Percentiles rank a stretch among this genome's conserved stretches.
These are phyloP conservation scores for Carassius carassius DNA, from an alignment of 2,113 vertebrate species.

Conservation along the genomic window DNA sequence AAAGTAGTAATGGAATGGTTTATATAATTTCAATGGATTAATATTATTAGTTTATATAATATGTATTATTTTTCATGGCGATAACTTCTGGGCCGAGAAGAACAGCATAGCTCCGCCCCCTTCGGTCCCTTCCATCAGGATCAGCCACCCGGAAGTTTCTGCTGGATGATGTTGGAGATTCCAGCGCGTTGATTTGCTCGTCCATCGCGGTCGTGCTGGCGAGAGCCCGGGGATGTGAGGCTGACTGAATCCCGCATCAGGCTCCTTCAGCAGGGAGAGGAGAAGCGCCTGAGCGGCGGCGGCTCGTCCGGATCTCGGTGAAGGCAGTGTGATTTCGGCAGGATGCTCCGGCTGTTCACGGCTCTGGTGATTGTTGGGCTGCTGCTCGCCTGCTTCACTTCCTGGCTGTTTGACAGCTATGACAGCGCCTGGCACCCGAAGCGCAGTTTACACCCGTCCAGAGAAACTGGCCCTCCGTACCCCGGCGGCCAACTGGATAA, in stretches of 20 bases:
- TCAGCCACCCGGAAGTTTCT: conserved; percentile 41
- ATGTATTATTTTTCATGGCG: no score
- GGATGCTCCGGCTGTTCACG: conserved; percentile 73
- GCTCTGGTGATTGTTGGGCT: conserved; percentile 74
- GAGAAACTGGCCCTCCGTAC: conserved; percentile 60
- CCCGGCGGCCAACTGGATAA: conserved; percentile 73
- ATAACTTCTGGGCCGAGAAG: no score
- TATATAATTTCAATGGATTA: no score
- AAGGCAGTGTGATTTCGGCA: conserved; percentile 13
- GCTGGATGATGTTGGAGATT: conserved; percentile 12
- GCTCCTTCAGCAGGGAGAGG: background rate
- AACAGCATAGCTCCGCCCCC: background rate
- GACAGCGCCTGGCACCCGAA: conserved; percentile 72
- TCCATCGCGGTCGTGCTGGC: background rate
- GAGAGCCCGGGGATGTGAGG: background rate
- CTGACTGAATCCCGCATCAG: background rate
- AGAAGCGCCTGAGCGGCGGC: background rate
- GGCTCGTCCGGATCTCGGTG: background rate
- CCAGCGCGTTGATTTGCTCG: background rate
- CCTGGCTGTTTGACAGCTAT: conserved; percentile 79
- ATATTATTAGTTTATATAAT: no score
- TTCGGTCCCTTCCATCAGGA: no score
- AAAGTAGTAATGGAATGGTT: no score
- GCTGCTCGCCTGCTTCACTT: conserved; percentile 72
- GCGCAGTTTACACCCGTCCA: conserved; percentile 60